Evolutionary conservation across 2,888 invertebrate genomes (phyloP).

Genomic region (Chaitophorus viminalis): DNA sequence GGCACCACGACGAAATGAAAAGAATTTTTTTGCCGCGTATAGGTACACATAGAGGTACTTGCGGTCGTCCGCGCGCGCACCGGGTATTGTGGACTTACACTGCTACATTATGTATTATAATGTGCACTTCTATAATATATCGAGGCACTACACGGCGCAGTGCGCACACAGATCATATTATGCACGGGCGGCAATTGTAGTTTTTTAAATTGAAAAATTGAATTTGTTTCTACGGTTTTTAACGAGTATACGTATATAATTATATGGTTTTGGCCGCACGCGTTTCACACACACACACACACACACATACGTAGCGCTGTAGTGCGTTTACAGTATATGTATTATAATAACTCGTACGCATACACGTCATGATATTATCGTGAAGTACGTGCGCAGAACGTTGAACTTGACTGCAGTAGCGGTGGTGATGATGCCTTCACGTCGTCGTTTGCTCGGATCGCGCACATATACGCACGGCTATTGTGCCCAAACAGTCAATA

Average conservation of each 20-base stretch:
- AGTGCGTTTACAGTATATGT: neutral
- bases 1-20: neutral
- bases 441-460: neutral
- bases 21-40: neutral
- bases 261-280: neutral
- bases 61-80: neutral
- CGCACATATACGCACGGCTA: neutral
- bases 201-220: slow-evolving; percentile 45
- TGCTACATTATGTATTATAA: neutral
- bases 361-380: slow-evolving; percentile 14
- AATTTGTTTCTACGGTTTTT: slow-evolving; percentile 26
- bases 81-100: neutral
- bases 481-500: slow-evolving; percentile 22
- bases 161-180: neutral
- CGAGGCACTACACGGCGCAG: neutral
- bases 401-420: slow-evolving; percentile 35
- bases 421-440: slow-evolving; percentile 1
- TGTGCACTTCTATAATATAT: neutral
- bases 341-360: neutral
- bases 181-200: neutral
- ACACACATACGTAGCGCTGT: too few species aligned
- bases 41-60: too few species aligned
- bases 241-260: slow-evolving; percentile 18
- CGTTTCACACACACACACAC: neutral
- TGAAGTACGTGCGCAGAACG: slow-evolving; percentile 51